Conservation (phyloP, 2,888 invertebrate species). For the Dasysyrphus tricinctus region DNA sequence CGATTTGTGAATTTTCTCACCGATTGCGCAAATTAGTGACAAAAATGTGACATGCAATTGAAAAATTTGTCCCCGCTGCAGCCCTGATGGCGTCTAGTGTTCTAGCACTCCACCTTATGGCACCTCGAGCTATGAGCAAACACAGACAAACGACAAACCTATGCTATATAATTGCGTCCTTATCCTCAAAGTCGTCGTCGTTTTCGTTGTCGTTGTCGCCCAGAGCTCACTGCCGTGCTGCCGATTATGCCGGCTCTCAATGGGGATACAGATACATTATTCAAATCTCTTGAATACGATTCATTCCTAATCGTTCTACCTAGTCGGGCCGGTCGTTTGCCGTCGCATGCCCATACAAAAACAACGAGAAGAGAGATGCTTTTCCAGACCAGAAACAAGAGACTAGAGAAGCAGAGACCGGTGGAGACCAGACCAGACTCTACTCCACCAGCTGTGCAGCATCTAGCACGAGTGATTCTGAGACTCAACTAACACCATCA, state of each 20-base stretch:
- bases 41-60: slow-evolving; percentile 72
- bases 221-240: neutral
- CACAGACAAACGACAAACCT: neutral
- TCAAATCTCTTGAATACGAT: slow-evolving; percentile 72
- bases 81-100: slow-evolving; percentile 33
- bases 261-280: slow-evolving; percentile 65
- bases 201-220: slow-evolving; percentile 39
- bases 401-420: neutral
- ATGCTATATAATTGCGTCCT: slow-evolving; percentile 52
- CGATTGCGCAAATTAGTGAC: slow-evolving; percentile 65
- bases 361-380: slow-evolving; percentile 47
- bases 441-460: slow-evolving; percentile 38
- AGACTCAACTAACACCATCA: slow-evolving; percentile 22
- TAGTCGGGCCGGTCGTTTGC: neutral
- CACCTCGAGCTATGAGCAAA: slow-evolving; percentile 27
- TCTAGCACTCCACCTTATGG: slow-evolving; percentile 40
- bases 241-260: slow-evolving; percentile 13
- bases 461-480: slow-evolving; percentile 21
- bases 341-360: slow-evolving; percentile 44
- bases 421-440: slow-evolving; percentile 26
- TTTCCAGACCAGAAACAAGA: neutral
- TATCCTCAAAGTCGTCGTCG: slow-evolving; percentile 28
- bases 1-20: slow-evolving; percentile 57
- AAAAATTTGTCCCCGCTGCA: slow-evolving; percentile 37
- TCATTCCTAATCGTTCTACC: slow-evolving; percentile 59